Conservation (phyloP, 2,797 vertebrate species). For the Typhlichthys subterraneus region DNA sequence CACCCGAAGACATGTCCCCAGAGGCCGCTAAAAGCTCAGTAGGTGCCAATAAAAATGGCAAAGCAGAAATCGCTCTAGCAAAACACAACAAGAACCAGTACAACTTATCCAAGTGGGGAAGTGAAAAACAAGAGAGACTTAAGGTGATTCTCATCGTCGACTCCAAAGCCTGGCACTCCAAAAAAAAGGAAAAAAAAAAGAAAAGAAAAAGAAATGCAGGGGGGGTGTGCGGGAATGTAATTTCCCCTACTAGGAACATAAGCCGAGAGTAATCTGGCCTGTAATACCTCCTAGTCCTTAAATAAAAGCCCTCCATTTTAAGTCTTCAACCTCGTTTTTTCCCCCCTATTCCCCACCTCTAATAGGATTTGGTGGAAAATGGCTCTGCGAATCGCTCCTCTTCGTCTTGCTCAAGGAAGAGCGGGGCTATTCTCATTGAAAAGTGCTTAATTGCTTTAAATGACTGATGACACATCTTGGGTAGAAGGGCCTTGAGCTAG, state of each 20-base stretch:
- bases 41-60: conserved; percentile 68
- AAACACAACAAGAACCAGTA: conserved; percentile 69
- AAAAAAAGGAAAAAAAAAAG: conserved; percentile 50
- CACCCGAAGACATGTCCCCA: conserved; percentile 53
- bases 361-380: conserved; percentile 87
- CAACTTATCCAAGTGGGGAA: conserved; percentile 67
- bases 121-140: conserved; percentile 77
- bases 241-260: conserved; percentile 84
- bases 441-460: conserved; percentile 86
- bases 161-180: conserved; percentile 72
- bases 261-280: conserved; percentile 83
- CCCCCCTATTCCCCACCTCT: conserved; percentile 71
- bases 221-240: conserved; percentile 72
- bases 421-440: conserved; percentile 76
- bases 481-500: conserved; percentile 71
- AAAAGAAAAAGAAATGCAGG: conserved; percentile 7
- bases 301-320: conserved; percentile 85
- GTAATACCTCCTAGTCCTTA: conserved; percentile 85
- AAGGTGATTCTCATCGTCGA: conserved; percentile 75
- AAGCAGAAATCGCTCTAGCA: conserved; percentile 68
- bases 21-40: conserved; percentile 65
- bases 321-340: conserved; percentile 73
- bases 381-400: conserved; percentile 81
- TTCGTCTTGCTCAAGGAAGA: conserved; percentile 80
- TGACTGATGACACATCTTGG: conserved; percentile 81